A percentile compares a stretch with the other conserved stretches of the same genome.
Evolutionary conservation across 2,888 invertebrate genomes (phyloP).

Genomic region (Limulus polyphemus): DNA sequence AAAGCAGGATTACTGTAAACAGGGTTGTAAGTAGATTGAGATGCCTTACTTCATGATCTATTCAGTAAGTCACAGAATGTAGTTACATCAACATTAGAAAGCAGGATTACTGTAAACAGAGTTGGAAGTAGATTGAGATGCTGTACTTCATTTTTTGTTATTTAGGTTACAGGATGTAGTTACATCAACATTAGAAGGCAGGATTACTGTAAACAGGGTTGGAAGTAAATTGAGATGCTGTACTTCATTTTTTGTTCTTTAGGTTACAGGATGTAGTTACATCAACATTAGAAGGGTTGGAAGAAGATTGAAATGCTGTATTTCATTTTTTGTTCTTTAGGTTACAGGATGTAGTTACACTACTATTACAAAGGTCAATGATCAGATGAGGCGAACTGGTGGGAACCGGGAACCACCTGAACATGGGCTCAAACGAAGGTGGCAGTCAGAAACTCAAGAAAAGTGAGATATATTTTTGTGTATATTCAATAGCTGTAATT

Average conservation of each 20-base stretch:
- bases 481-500: too few species aligned
- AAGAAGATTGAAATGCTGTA: not conserved
- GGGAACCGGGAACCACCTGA: slow-evolving; percentile 33
- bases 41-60: too few species aligned
- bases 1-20: too few species aligned
- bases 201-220: too few species aligned
- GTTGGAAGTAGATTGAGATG: too few species aligned
- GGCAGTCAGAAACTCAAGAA: slow-evolving; percentile 13
- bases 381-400: slow-evolving; percentile 31
- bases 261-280: slow-evolving; percentile 28
- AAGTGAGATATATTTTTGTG: too few species aligned
- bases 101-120: too few species aligned
- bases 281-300: slow-evolving; percentile 32
- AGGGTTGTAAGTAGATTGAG: too few species aligned
- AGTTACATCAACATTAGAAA: too few species aligned
- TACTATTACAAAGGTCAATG: slow-evolving; percentile 31
- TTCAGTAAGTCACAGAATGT: too few species aligned
- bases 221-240: not conserved
- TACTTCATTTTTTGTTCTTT: not conserved
- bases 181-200: slow-evolving; percentile 30
- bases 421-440: slow-evolving; percentile 33
- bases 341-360: slow-evolving; percentile 29
- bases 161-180: slow-evolving; percentile 28
- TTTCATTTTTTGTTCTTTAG: slow-evolving; percentile 3
- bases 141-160: not conserved